Base-by-base conservation (phyloP, 2,888 invertebrate species). In the Dilophus febrilis region DNA sequence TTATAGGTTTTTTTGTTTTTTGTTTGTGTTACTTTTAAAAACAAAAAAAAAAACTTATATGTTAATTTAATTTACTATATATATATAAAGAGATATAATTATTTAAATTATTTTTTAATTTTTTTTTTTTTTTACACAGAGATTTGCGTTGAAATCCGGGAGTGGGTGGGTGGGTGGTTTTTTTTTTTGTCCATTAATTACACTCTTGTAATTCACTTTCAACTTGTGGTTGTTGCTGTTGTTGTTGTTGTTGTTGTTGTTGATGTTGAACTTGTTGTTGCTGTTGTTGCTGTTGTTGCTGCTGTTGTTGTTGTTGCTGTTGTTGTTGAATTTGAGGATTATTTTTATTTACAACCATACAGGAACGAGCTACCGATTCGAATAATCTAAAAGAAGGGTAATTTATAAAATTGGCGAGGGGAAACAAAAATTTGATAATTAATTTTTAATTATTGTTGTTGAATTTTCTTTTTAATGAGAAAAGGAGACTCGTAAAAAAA, bases 321-420 rank as follows among this genome's bases (percentile, higher is more conserved):
- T 22, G 22, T 22, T 22, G 22, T 8, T 22, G 22, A 49, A 61
- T 62, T 44, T 59, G 59, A 34, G 54, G 58, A 41, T 61, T 72
- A 49, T 71, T 71, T 51, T 81, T 74, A 62, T 85, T 86, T 55
- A 83, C 83, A 31, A 81, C 81, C 75, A 91, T 87, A 64, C 94
- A 95, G 1, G 94, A 94, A 45, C 90, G 75, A 17, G 95, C 95
- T 47, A 95, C 94, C 2, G 91, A 92, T 57, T 94, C 92, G 62
- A 94, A 92, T 54, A 95, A 70, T 58, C 91, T 91, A 61, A 22
- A 22, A 22, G 22, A 22, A 22, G n/a, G n/a, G n/a, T n/a, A n/a
- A n/a, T n/a, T n/a, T n/a, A n/a, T n/a, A n/a, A n/a, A n/a, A n/a
- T n/a, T n/a, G n/a, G n/a, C n/a, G n/a, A n/a, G n/a, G n/a, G 35